Conservation (phyloP, 2,888 invertebrate genomes). For the Pandemis heparana region DNA sequence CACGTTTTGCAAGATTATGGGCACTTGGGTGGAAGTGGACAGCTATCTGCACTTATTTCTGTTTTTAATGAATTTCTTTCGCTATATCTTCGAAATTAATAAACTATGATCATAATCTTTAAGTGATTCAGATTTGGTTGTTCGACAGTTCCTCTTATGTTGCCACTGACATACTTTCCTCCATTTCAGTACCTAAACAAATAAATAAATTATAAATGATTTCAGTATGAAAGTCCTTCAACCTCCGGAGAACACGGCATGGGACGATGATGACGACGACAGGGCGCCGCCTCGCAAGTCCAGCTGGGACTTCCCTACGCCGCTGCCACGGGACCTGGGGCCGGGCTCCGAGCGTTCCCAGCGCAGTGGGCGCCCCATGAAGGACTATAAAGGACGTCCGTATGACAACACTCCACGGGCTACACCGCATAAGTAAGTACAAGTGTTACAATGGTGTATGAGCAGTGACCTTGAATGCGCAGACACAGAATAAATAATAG, state of each 20-base stretch:
- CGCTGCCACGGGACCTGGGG: slow-evolving; percentile 80
- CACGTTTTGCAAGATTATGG: no score
- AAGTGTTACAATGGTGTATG: not conserved
- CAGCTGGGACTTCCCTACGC: slow-evolving; percentile 97
- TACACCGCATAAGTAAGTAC: slow-evolving; percentile 91
- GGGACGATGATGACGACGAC: slow-evolving; percentile 93
- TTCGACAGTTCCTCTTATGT: no score
- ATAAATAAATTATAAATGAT: slow-evolving; percentile 29
- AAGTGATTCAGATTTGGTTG: no score
- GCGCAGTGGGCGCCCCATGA: slow-evolving; percentile 63
- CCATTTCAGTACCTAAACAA: no score
- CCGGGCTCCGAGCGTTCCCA: slow-evolving; percentile 70
- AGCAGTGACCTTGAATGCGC: no score
- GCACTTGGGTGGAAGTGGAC: no score
- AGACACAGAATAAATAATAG: no score
- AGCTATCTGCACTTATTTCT: no score
- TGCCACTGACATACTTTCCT: no score
- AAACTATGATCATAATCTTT: no score
- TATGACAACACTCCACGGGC: slow-evolving; percentile 91
- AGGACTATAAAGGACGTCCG: slow-evolving; percentile 73
- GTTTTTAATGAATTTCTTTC: no score
- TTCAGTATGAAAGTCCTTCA: slow-evolving; percentile 79
- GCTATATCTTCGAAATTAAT: no score
- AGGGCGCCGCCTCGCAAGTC: slow-evolving; percentile 88
- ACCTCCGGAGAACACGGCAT: slow-evolving; percentile 88